Conservation (phyloP, 2,113 vertebrate species). For the Xenopus laevis region DNA sequence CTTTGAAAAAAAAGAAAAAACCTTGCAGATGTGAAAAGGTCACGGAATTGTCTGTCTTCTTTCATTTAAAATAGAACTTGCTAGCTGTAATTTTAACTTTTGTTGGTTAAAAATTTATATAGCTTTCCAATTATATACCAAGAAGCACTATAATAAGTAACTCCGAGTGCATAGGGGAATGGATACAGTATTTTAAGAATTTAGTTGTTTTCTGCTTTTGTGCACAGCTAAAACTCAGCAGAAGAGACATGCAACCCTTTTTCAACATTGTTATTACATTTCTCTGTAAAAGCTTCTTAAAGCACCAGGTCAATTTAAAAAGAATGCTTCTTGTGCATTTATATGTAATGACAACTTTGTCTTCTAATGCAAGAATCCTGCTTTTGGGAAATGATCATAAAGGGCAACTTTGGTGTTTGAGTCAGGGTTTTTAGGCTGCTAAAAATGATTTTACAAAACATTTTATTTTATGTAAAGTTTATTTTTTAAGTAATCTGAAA, state of each 20-base stretch:
- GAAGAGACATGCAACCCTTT: neutral
- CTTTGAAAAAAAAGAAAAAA: neutral
- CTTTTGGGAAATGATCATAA: too few relatives aligned
- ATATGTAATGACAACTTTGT: too few relatives aligned
- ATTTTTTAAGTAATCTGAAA: too few relatives aligned
- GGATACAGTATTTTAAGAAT: neutral
- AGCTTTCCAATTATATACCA: constrained; percentile 27
- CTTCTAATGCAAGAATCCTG: too few relatives aligned
- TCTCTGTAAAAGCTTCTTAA: too few relatives aligned
- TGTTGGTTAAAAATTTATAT: constrained; percentile 24
- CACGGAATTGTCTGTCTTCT: neutral
- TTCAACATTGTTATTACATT: neutral
- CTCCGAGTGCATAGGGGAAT: neutral
- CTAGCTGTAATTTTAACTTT: constrained; percentile 4
- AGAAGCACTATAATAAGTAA: neutral
- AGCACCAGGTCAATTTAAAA: too few relatives aligned
- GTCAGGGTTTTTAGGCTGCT: too few relatives aligned
- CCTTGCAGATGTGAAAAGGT: constrained; percentile 6
- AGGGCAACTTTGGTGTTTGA: too few relatives aligned
- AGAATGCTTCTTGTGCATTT: too few relatives aligned
- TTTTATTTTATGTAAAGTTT: too few relatives aligned
- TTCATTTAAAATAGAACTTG: constrained; percentile 17
- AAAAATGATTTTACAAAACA: too few relatives aligned
- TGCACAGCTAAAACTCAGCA: constrained; percentile 6
- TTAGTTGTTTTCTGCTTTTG: constrained; percentile 2